phyloP scores from a whole-genome alignment of 2,888 invertebrate genomes.

The Myopa testacea region DNA sequence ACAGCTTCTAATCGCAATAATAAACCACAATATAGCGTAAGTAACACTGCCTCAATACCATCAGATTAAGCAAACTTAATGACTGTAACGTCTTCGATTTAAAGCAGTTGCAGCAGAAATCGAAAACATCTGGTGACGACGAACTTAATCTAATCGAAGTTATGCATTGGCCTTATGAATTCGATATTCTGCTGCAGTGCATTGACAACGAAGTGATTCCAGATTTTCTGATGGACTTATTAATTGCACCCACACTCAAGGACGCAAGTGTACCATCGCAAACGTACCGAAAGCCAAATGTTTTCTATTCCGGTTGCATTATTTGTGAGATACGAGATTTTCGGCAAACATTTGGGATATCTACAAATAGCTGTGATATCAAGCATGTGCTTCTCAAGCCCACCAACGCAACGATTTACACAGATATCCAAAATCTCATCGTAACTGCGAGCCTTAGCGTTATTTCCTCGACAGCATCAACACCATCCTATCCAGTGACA shows the following conservation, averaged over 20 bases:
- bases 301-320: constrained; percentile 92
- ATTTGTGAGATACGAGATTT: constrained; percentile 92
- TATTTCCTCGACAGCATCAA: constrained; percentile 40
- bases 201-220: constrained; percentile 93
- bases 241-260: constrained; percentile 79
- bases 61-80: constrained; percentile 41
- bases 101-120: constrained; percentile 25
- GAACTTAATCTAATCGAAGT: constrained; percentile 81
- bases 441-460: constrained; percentile 47
- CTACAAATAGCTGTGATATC: constrained; percentile 80
- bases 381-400: constrained; percentile 90
- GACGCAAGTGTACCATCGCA: constrained; percentile 57
- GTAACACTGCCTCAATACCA: constrained; percentile 46
- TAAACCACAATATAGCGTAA: constrained; percentile 45
- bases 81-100: background rate
- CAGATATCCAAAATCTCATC: constrained; percentile 69
- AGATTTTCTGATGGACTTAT: constrained; percentile 83
- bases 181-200: constrained; percentile 87
- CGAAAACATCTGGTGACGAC: constrained; percentile 41
- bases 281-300: constrained; percentile 72
- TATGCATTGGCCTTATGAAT: constrained; percentile 87
- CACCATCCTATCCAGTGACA: constrained; percentile 25
- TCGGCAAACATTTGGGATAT: constrained; percentile 81
- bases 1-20: constrained; percentile 50
- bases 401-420: constrained; percentile 80